These are phyloP conservation scores for Exephanes ischioxanthus DNA, from an alignment of 2,888 invertebrate genomes.

Conservation along the genomic window DNA sequence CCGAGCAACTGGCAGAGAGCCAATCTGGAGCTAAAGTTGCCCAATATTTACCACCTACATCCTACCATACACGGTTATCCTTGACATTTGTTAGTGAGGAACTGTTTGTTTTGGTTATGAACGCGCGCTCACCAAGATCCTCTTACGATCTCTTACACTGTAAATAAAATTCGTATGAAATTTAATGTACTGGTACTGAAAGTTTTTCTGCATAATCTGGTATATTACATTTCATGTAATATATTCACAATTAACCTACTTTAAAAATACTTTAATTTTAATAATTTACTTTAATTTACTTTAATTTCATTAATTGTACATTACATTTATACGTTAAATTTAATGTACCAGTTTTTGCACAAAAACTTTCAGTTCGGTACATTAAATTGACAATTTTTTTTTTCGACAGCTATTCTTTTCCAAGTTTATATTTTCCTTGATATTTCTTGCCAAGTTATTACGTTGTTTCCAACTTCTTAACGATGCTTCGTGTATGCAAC, in stretches of 20 bases:
- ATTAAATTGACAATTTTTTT: too few species aligned
- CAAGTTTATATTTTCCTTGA: not conserved
- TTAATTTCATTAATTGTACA: too few species aligned
- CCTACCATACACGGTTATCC: not conserved
- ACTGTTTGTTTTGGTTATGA: constrained; percentile 25
- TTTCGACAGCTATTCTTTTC: not conserved
- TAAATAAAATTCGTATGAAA: too few species aligned
- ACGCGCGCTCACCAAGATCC: not conserved
- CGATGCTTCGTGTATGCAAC: not conserved
- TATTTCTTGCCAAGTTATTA: not conserved
- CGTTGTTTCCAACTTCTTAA: not conserved
- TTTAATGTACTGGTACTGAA: too few species aligned
- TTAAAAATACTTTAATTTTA: too few species aligned
- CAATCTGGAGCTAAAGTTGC: not conserved
- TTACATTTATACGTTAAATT: too few species aligned
- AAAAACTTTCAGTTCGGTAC: too few species aligned
- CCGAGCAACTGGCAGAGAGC: not conserved
- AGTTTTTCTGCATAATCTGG: too few species aligned
- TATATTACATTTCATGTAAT: too few species aligned
- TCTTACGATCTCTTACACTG: not conserved
- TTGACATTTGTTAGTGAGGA: constrained; percentile 36
- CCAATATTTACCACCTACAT: not conserved
- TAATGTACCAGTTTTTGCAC: too few species aligned
- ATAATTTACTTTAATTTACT: too few species aligned
- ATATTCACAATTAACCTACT: too few species aligned